Conservation (phyloP, 35 echinoderm and acorn worm genomes). For the Acanthaster planci region DNA sequence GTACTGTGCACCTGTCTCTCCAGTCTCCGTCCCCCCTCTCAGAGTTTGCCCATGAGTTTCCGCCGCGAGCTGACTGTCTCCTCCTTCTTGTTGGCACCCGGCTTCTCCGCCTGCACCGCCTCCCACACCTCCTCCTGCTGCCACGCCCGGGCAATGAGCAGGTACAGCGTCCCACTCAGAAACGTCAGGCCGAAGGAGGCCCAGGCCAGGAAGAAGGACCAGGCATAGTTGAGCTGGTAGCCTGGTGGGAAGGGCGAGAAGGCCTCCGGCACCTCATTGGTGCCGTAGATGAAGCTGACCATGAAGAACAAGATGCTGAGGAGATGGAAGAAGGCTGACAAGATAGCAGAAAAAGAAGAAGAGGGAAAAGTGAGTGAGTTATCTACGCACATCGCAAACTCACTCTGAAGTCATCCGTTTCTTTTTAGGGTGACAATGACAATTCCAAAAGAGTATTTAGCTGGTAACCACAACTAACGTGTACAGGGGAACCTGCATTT, state of each 20-base stretch:
- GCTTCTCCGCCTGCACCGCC: conserved; percentile 55
- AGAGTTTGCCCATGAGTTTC: conserved; percentile 42
- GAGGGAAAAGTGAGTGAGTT: neutral
- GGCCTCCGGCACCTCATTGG: conserved; percentile 48
- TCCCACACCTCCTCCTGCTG: conserved; percentile 80
- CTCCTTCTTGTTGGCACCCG: conserved; percentile 27
- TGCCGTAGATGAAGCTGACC: conserved; percentile 67
- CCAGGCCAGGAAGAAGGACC: conserved; percentile 88
- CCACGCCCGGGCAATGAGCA: conserved; percentile 80
- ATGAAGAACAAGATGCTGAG: conserved; percentile 68
- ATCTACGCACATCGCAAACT: too few relatives aligned
- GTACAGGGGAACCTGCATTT: too few relatives aligned
- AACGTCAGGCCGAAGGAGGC: conserved; percentile 70
- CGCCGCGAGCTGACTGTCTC: conserved; percentile 27
- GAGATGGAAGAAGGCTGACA: conserved; percentile 70
- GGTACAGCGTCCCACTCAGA: conserved; percentile 70
- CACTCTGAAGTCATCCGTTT: too few relatives aligned
- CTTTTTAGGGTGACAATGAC: too few relatives aligned
- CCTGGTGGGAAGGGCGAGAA: conserved; percentile 38
- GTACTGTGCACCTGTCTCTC: conserved; percentile 7
- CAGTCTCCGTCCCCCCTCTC: neutral
- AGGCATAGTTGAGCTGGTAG: conserved; percentile 76
- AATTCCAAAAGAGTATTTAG: too few relatives aligned
- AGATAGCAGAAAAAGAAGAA: conserved; percentile 33
- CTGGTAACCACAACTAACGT: too few relatives aligned